Evolutionary conservation across 2,113 vertebrate genomes (phyloP), one percentile per base, ranked within the genome.

Genomic region (Prietella phreatophila): DNA sequence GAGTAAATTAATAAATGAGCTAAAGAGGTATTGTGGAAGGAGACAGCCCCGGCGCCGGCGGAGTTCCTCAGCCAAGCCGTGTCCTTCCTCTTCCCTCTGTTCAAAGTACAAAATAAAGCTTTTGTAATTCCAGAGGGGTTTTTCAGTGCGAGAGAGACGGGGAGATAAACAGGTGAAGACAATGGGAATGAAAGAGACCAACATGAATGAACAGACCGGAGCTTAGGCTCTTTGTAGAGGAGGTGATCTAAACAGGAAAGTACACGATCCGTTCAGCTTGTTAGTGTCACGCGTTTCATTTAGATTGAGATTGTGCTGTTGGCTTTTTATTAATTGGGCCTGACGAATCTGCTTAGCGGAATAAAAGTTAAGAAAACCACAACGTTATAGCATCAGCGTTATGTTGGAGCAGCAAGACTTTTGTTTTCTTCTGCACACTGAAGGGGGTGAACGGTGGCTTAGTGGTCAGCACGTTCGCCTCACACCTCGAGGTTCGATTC

Each of bases 1-100:
- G 61, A 85, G 86, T 83, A 91, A 90, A 91, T 88, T 73, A 88
- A 88, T 89, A 87, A 88, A 91, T 58, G 50, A 84, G 85, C 82
- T 84, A 47, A 79, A 82, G 85, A 81, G 56, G 84, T 73, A 88
- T 78, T 84, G 80, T 85, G 67, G 86, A 85, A 91, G 84, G 55
- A 84, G 82, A 80, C 79, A 85, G 61, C 39, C 71, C 55, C 81
- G 30, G 75, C 30, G 33, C 22, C 20, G 69, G 87, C 25, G 61
- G 55, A 60, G 65, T 75, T 69, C 30, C 65, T 56, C 86, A 33
- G 58, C 76, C 82, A 36, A 89, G 50, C 67, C 60, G 10, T n/a
- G 33, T 61, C 69, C 69, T 76, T 84, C 63, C 65, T 58, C 56
- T 47, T 73, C 25, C 33, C 71, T 78, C 53, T 63, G 55, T 63